Evolutionary conservation across 2,888 invertebrate genomes (phyloP), one percentile per base, ranked within the genome.

Genomic region (Chironomus riparius): DNA sequence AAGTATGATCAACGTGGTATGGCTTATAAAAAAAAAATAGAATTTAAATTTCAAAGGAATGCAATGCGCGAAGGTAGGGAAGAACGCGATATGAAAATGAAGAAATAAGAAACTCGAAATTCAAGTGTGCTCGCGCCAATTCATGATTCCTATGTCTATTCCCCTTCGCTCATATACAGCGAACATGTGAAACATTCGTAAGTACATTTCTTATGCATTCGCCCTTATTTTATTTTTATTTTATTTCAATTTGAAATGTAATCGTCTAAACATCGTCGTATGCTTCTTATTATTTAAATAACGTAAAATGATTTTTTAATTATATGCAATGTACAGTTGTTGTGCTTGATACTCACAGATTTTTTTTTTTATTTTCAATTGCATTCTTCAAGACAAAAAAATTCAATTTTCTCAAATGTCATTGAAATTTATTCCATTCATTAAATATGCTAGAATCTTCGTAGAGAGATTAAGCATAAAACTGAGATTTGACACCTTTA

Each of bases 71-170:
- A 68, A 50, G 50, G 13, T n/a, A 28, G 68, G 22, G 38, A 38
- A 38, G 70, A 70, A 22, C 70, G 70, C 48, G 68, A 68, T 13
- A 38, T 38, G 10, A 38, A 38, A 38, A 38, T 10, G 10, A 38
- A 38, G 10, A 48, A 70, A 50, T 50, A 50, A 50, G 50, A 62
- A 70, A 70, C 70, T 70, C 21, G 70, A 50, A 70, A 50, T 70
- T 70, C 70, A 70, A 70, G 70, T 70, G 70, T 70, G 70, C 70
- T 70, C 70, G 70, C 70, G 70, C 70, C 70, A 70, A 70, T 70
- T 70, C 47, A 62, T 50, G 48, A 18, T 47, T 28, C 12, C n/a
- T 70, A 13, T 47, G 48, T 38, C 21, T 15, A 50, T 70, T 70
- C 15, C 21, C 12, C 18, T 62, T n/a, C n/a, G n/a, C 22, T 7